phyloP scores from a whole-genome alignment of 2,888 invertebrate species.

The Conus canariensis region DNA sequence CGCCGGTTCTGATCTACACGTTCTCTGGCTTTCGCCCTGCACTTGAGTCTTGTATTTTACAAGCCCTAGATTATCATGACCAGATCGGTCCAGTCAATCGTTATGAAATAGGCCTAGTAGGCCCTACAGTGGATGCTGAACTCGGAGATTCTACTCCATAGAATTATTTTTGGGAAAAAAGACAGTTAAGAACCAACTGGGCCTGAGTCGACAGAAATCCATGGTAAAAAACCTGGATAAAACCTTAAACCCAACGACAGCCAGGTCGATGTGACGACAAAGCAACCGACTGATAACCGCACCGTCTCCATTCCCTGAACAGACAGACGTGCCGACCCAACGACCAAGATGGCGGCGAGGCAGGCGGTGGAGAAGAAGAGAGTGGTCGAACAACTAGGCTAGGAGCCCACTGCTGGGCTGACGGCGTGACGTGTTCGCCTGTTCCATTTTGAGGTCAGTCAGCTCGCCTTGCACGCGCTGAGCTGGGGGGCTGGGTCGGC shows the following conservation, averaged over 20 bases:
- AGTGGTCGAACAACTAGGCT: not conserved
- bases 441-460: slow-evolving; percentile 23
- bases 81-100: too few species aligned
- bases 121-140: too few species aligned
- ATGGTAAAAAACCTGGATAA: too few species aligned
- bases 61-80: too few species aligned
- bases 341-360: slow-evolving; percentile 12
- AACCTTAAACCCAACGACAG: not conserved
- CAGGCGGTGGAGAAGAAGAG: not conserved
- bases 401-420: not conserved
- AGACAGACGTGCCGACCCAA: not conserved
- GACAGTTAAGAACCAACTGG: too few species aligned
- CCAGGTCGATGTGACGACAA: not conserved
- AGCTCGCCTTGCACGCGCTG: not conserved
- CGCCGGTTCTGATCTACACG: too few species aligned
- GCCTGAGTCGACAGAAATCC: too few species aligned
- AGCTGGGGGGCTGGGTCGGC: not conserved
- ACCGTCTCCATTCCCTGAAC: not conserved
- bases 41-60: too few species aligned
- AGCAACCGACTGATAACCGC: not conserved
- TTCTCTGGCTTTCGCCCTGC: too few species aligned
- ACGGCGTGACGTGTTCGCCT: not conserved
- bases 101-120: too few species aligned
- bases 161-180: too few species aligned
- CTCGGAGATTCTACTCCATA: too few species aligned